Conservation (phyloP, 2,797 vertebrate species). For the Eospalax fontanierii region DNA sequence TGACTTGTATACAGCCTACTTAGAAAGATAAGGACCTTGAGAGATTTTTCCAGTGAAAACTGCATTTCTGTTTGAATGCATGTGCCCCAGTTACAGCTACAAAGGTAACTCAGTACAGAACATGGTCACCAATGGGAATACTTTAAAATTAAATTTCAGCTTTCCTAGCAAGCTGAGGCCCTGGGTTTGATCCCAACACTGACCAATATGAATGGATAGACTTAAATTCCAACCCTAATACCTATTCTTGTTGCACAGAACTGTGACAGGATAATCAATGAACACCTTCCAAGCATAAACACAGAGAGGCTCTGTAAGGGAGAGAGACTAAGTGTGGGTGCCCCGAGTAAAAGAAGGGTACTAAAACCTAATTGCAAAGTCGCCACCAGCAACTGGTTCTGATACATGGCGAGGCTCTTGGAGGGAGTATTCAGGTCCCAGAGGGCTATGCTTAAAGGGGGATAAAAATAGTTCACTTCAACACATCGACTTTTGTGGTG, state of each 20-base stretch:
- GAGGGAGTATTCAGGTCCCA: slow-evolving; percentile 35
- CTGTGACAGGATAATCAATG: background rate
- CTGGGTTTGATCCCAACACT: background rate
- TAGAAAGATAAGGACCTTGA: background rate
- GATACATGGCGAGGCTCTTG: background rate
- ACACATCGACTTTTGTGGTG: slow-evolving; percentile 68
- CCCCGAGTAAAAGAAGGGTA: background rate
- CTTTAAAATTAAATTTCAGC: slow-evolving; percentile 45
- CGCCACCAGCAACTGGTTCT: background rate
- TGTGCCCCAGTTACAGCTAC: background rate
- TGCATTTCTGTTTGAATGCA: background rate
- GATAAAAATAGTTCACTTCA: slow-evolving; percentile 53
- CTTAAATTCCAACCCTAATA: background rate
- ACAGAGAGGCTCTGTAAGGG: background rate
- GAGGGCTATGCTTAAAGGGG: slow-evolving; percentile 14
- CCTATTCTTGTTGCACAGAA: background rate
- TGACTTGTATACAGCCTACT: background rate
- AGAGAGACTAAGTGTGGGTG: background rate
- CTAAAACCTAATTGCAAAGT: slow-evolving; percentile 13
- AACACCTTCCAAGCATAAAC: background rate
- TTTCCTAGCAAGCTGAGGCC: background rate
- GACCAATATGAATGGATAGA: background rate
- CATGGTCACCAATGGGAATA: background rate
- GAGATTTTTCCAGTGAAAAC: background rate
- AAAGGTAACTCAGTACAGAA: background rate